Conservation (phyloP, 2,888 invertebrate species). For the Drosophila atroscutellata region DNA sequence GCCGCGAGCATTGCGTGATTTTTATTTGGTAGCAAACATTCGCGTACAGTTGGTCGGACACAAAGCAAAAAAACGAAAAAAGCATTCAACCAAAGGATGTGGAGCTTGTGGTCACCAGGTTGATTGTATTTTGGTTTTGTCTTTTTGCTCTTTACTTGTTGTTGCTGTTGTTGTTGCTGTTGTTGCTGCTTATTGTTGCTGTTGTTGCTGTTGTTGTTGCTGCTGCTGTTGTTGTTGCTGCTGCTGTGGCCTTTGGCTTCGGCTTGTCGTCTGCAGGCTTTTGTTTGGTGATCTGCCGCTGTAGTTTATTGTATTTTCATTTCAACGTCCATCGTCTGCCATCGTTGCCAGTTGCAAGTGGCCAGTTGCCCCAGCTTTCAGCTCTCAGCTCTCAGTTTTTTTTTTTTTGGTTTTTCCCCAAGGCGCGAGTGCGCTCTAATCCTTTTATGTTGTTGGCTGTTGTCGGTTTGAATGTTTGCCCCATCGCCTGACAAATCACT, state of each 20-base stretch:
- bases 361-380: conserved; percentile 8
- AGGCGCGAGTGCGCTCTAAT: conserved; percentile 67
- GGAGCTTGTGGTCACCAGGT: conserved; percentile 57
- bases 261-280: conserved; percentile 57
- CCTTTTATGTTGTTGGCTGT: conserved; percentile 63
- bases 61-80: conserved; percentile 39
- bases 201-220: conserved; percentile 12
- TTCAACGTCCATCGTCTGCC: conserved; percentile 69
- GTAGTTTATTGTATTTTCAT: conserved; percentile 73
- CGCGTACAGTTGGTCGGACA: conserved; percentile 57
- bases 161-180: conserved; percentile 7
- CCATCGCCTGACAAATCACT: conserved; percentile 67
- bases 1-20: conserved; percentile 61
- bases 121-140: conserved; percentile 41
- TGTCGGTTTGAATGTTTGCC: conserved; percentile 27
- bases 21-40: conserved; percentile 77
- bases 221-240: conserved; percentile 29
- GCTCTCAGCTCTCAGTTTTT: background rate
- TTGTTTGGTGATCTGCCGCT: conserved; percentile 61
- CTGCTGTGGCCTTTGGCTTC: conserved; percentile 43
- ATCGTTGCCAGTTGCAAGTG: conserved; percentile 30
- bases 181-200: conserved; percentile 15
- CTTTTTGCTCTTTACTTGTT: background rate
- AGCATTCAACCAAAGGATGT: conserved; percentile 70
- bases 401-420: conserved; percentile 17